Conservation (phyloP, 2,797 vertebrate genomes). For the Epinephelus awoara region DNA sequence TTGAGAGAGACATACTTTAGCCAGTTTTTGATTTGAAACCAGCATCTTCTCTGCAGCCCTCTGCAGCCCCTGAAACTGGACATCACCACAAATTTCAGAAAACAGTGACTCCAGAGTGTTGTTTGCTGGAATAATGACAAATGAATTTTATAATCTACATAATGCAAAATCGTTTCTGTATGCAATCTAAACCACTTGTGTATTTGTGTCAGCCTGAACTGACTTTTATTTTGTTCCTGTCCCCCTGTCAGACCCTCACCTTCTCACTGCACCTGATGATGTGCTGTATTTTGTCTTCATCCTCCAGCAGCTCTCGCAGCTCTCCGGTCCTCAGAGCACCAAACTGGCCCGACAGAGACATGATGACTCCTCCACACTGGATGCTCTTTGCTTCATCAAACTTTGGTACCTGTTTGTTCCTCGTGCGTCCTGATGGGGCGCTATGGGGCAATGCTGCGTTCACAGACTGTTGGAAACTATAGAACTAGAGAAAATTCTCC, state of each 20-base stretch:
- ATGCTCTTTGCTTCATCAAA: neutral
- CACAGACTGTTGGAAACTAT: neutral
- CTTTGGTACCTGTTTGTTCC: conserved; percentile 3
- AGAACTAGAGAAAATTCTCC: too few relatives aligned
- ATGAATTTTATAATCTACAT: neutral
- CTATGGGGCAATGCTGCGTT: conserved; percentile 45
- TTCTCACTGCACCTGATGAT: conserved; percentile 62
- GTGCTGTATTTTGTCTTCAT: conserved; percentile 65
- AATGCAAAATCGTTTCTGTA: neutral
- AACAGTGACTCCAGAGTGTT: neutral
- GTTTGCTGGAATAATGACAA: neutral
- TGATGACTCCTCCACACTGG: conserved; percentile 28
- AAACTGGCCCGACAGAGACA: conserved; percentile 50
- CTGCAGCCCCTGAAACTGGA: conserved; percentile 69
- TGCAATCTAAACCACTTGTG: neutral
- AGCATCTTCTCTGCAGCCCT: conserved; percentile 45
- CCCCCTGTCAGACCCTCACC: conserved; percentile 41
- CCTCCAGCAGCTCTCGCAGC: conserved; percentile 71
- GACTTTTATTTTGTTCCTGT: too few relatives aligned
- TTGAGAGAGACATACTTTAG: conserved; percentile 63
- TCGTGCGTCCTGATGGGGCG: conserved; percentile 7
- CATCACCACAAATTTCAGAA: neutral
- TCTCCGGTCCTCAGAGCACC: conserved; percentile 62
- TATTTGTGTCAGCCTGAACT: neutral
- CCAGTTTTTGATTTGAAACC: conserved; percentile 66